Conservation (phyloP, 2,888 invertebrate species). For the Allacma fusca region DNA sequence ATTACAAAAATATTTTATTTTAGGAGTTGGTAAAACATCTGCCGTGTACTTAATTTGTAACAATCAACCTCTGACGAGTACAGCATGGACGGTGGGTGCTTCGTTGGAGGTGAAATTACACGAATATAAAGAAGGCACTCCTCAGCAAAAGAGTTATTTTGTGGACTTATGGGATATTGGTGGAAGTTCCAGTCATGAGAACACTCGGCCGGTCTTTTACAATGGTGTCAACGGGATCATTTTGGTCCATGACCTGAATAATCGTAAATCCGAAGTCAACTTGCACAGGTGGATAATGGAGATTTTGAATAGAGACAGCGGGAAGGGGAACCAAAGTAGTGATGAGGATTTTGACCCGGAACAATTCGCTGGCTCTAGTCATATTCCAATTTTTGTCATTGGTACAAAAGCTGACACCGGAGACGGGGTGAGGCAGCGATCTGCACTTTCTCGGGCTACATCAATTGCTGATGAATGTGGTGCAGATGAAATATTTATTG, state of each 20-base stretch:
- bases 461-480: slow-evolving; percentile 88
- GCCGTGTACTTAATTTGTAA: slow-evolving; percentile 90
- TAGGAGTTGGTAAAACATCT: slow-evolving; percentile 97
- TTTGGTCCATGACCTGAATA: slow-evolving; percentile 95
- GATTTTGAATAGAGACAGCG: slow-evolving; percentile 75
- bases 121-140: slow-evolving; percentile 92
- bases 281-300: slow-evolving; percentile 92
- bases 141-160: slow-evolving; percentile 88
- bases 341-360: slow-evolving; percentile 79
- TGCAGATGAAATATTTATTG: slow-evolving; percentile 91
- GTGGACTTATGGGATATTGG: slow-evolving; percentile 98
- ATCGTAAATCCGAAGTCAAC: slow-evolving; percentile 93
- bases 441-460: slow-evolving; percentile 67
- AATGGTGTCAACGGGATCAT: slow-evolving; percentile 93
- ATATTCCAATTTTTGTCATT: slow-evolving; percentile 92
- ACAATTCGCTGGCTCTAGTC: slow-evolving; percentile 80
- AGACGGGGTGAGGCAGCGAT: slow-evolving; percentile 59
- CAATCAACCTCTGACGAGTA: slow-evolving; percentile 82
- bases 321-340: slow-evolving; percentile 38
- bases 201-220: slow-evolving; percentile 93
- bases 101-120: slow-evolving; percentile 95
- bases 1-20: slow-evolving; percentile 60
- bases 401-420: slow-evolving; percentile 85
- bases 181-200: slow-evolving; percentile 90
- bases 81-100: slow-evolving; percentile 96